Base-by-base conservation (phyloP, 2,113 vertebrate species). In the Ibidorhyncha struthersii region DNA sequence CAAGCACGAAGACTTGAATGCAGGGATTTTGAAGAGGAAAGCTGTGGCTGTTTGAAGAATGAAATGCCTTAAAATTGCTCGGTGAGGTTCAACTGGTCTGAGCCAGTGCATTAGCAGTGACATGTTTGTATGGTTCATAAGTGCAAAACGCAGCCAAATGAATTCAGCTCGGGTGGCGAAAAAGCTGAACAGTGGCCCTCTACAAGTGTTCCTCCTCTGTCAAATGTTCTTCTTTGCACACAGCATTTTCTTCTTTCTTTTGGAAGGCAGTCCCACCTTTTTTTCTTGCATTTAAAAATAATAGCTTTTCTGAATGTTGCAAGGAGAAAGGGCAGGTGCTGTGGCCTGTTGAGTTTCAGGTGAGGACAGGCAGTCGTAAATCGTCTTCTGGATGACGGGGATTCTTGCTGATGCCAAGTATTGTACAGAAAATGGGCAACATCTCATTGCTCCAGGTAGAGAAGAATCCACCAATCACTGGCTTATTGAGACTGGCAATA, bases 401-500 rank as follows among this genome's bases (percentile, higher is more conserved):
- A 7, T 56, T 45, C 8, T 81, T 32, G 10, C 78, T 14, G 78
- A 17, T 43, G 65, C 3, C 8, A 18, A 11, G 14, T 22, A 5
- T 14, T 27, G 66, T 10, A 9, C 17, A 25, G 55, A 4, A 21
- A 7, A 20, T 15, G 69, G 81, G 22, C 63, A 56, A 0, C 9
- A 47, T 21, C 55, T 82, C 38, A 2, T n/a, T 32, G 41, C 27
- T 49, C 49, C 20, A 14, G 20, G 47, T 4, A 22, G 56, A 52
- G 73, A 19, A 32, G 80, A 55, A 10, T 18, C 53, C 7, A 21
- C 9, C 59, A n/a, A 0, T 52, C 43, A 6, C 14, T 41, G 41
- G 0, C 26, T 22, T 41, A 10, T 0, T 40, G 52, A 40, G 36
- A 6, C 62, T 29, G 19, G 41, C 45, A 52, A 2, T 2, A 27